Base-by-base conservation (phyloP, 2,113 vertebrate genomes). In the Scomber colias region DNA sequence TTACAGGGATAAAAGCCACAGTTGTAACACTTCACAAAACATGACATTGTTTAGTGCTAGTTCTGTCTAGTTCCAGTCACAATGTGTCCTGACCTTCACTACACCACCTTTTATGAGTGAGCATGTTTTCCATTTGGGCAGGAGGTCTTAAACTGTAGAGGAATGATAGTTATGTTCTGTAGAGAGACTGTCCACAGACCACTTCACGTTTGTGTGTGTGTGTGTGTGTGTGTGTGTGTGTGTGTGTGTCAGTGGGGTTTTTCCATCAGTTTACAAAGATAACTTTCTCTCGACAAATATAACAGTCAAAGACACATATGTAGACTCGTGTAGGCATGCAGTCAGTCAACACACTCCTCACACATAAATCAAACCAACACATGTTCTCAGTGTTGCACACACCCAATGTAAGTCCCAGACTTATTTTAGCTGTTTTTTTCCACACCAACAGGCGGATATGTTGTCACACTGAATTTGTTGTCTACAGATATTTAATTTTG, bases 201-300 rank as follows among this genome's bases (percentile, higher is more conserved):
- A 27, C 48, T 35, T 35, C 56, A 10, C 8, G 46, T 54, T 64
- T 73, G 19, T 65, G 49, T 55, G 16, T 21, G 21, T 21, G 21
- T 54, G 69, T 73, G 19, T 65, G 49, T 55, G 16, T 65, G 49
- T 55, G 16, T 19, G n/a, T 4, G 24, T 27, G 24, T 54, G 64
- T 73, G 19, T 65, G 49, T 55, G 16, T 19, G n/a, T 4, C 15
- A 27, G 44, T 50, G 57, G 50, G 67, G 62, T 16, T 71, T 56
- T 73, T 82, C 77, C 73, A 48, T 54, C n/a, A 54, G 60, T 79
- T 65, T 59, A 68, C 66, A 63, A 35, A 57, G 61, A 75, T 61
- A 70, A 83, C 62, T 64, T 46, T 64, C 57, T 69, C 74, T 45
- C 19, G 66, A 79, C 75, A 72, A 81, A 84, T 80, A 79, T 76